These are phyloP conservation scores for Coranthus polyacanthus DNA, from an alignment of 2,797 vertebrate genomes.

Conservation along the genomic window DNA sequence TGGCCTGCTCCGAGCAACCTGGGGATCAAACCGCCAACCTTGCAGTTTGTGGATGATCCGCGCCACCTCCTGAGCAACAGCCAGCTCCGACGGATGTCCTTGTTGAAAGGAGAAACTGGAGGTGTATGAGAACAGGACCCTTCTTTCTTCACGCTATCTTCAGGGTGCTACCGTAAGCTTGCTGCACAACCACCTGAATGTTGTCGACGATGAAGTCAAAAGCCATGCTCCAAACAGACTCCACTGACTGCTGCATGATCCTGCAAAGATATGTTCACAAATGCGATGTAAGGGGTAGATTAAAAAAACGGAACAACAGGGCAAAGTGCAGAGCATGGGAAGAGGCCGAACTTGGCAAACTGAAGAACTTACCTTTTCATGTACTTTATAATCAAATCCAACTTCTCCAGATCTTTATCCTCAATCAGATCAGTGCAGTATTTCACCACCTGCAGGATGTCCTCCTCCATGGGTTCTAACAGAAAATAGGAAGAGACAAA, in stretches of 20 bases:
- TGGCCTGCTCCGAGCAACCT: not conserved
- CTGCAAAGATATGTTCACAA: conserved; percentile 71
- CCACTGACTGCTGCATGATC: conserved; percentile 96
- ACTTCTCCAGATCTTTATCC: conserved; percentile 96
- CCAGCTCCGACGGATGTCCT: not conserved
- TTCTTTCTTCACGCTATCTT: conserved; percentile 88
- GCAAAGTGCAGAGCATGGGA: not conserved
- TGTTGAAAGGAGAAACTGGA: not conserved
- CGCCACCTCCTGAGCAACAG: not conserved
- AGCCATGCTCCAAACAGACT: conserved; percentile 99
- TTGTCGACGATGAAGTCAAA: conserved; percentile 99
- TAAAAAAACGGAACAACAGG: not conserved
- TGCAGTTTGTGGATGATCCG: not conserved
- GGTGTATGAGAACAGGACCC: not conserved
- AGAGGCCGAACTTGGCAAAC: not conserved
- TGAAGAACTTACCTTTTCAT: conserved; percentile 91
- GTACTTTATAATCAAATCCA: conserved; percentile 97
- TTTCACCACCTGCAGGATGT: conserved; percentile 97
- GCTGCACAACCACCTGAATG: conserved; percentile 97
- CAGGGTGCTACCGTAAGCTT: conserved; percentile 96
- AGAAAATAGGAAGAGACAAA: not conserved
- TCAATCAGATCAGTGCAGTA: conserved; percentile 98
- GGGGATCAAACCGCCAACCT: conserved; percentile 2
- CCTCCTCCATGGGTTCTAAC: conserved; percentile 98
- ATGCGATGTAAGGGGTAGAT: not conserved